Evolutionary conservation across 1,140 invertebrate genomes (phyloP).

Genomic region (Drosophila novamexicana): DNA sequence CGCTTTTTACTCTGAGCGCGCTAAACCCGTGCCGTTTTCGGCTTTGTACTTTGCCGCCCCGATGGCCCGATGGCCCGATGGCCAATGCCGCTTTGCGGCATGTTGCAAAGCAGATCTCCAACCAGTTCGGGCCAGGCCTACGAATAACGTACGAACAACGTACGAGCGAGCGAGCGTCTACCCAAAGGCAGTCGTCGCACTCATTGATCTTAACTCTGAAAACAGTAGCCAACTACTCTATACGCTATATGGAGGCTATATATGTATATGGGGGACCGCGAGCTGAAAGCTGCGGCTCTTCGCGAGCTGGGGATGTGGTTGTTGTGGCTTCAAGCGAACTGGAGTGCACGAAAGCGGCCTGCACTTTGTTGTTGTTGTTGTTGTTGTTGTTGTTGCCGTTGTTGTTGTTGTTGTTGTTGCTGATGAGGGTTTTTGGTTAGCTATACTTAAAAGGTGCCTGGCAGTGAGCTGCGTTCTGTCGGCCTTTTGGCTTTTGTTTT

Average conservation of each 20-base stretch:
- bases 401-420: conserved; percentile 49
- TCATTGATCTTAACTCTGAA: conserved; percentile 84
- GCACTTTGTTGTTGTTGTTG: conserved; percentile 70
- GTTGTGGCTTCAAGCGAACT: conserved; percentile 54
- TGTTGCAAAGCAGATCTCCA: conserved; percentile 76
- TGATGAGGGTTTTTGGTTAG: conserved; percentile 76
- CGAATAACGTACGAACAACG: conserved; percentile 16
- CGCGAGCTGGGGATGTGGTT: conserved; percentile 10
- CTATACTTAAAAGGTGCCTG: conserved; percentile 66
- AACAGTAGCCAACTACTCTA: conserved; percentile 79
- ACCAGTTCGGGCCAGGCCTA: conserved; percentile 30
- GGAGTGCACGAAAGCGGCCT: conserved; percentile 70
- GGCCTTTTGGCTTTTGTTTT: conserved; percentile 60
- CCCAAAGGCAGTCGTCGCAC: conserved; percentile 67
- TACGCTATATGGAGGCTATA: conserved; percentile 18
- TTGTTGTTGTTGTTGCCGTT: conserved; percentile 33
- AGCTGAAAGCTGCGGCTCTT: conserved; percentile 23
- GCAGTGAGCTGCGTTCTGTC: conserved; percentile 52
- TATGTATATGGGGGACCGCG: not conserved
- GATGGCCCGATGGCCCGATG: conserved; percentile 10
- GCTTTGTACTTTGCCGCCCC: conserved; percentile 81
- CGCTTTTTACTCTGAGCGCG: conserved; percentile 83
- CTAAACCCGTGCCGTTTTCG: conserved; percentile 84
- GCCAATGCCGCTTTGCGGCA: conserved; percentile 65
- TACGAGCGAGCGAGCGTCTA: conserved; percentile 8